These are phyloP conservation scores for Falco peregrinus DNA, from an alignment of 2,797 vertebrate genomes.

Conservation along the genomic window DNA sequence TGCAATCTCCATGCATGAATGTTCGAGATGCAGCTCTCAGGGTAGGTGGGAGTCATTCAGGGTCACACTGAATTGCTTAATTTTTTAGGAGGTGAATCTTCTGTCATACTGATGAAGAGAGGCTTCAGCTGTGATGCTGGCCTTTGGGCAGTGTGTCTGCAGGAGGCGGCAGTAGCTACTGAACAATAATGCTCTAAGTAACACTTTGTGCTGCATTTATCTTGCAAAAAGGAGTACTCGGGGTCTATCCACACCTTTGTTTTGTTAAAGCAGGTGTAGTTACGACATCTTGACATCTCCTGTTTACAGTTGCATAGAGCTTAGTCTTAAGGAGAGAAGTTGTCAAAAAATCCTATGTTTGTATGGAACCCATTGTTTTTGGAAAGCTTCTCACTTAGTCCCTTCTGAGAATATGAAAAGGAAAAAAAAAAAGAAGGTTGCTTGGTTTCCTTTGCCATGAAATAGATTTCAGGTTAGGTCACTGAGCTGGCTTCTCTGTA, in stretches of 20 bases:
- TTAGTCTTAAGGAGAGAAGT: not conserved
- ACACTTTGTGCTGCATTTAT: not conserved
- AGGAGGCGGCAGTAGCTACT: not conserved
- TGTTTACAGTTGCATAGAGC: not conserved
- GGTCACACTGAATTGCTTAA: not conserved
- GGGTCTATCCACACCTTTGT: not conserved
- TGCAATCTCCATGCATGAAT: constrained; percentile 90
- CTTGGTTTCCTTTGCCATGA: not conserved
- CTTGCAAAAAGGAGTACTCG: not conserved
- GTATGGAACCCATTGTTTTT: not conserved
- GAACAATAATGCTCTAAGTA: not conserved
- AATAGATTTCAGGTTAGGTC: not conserved
- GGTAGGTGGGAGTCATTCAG: constrained; percentile 76
- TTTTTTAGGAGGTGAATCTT: not conserved
- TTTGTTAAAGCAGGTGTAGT: not conserved
- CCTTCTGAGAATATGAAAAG: not conserved
- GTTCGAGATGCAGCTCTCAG: constrained; percentile 92
- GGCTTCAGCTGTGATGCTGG: not conserved
- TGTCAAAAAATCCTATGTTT: not conserved
- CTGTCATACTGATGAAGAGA: not conserved
- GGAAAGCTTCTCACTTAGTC: not conserved
- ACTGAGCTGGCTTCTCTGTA: not conserved
- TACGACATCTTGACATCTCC: not conserved
- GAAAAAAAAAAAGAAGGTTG: not conserved
- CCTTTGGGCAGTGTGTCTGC: not conserved